Conservation (phyloP, 2,797 vertebrate species). For the Gadopsis bispinosus region DNA sequence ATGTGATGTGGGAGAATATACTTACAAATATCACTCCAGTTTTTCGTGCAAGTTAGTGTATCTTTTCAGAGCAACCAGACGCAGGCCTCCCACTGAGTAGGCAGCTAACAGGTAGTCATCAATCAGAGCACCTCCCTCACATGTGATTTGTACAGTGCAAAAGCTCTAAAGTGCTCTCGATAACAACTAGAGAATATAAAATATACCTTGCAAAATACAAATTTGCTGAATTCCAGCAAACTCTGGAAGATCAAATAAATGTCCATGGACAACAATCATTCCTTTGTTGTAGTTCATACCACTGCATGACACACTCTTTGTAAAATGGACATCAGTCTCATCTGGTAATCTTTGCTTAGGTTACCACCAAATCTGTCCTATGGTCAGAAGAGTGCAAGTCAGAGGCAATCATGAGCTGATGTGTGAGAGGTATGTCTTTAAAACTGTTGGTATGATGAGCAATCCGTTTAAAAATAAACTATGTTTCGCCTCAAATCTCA, state of each 20-base stretch:
- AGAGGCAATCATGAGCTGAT: conserved; percentile 41
- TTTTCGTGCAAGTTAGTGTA: not conserved
- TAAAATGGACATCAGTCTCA: conserved; percentile 12
- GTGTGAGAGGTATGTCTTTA: conserved; percentile 29
- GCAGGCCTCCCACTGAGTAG: conserved; percentile 13
- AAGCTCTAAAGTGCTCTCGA: conserved; percentile 23
- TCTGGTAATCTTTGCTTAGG: conserved; percentile 13
- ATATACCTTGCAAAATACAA: conserved; percentile 8
- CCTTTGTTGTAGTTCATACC: conserved; percentile 15
- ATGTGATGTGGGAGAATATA: not conserved
- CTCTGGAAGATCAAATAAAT: conserved; percentile 16
- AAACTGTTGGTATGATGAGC: conserved; percentile 11
- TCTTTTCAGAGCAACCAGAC: conserved; percentile 13
- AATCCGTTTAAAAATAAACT: conserved; percentile 30
- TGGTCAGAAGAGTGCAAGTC: conserved; percentile 24
- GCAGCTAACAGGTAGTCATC: conserved; percentile 16
- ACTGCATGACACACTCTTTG: conserved; percentile 6
- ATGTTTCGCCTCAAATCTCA: conserved; percentile 31
- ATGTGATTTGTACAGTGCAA: conserved; percentile 45
- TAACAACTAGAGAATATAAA: conserved; percentile 8
- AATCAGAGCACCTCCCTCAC: conserved; percentile 22
- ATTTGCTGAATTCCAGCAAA: conserved; percentile 10
- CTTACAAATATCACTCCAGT: not conserved
- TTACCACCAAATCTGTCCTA: conserved; percentile 6
- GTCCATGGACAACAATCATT: conserved; percentile 16